Percentiles rank a stretch among this genome's conserved stretches.
Evolutionary conservation across 2,797 vertebrate genomes (phyloP).

Genomic region (Enteromius treurensis): DNA sequence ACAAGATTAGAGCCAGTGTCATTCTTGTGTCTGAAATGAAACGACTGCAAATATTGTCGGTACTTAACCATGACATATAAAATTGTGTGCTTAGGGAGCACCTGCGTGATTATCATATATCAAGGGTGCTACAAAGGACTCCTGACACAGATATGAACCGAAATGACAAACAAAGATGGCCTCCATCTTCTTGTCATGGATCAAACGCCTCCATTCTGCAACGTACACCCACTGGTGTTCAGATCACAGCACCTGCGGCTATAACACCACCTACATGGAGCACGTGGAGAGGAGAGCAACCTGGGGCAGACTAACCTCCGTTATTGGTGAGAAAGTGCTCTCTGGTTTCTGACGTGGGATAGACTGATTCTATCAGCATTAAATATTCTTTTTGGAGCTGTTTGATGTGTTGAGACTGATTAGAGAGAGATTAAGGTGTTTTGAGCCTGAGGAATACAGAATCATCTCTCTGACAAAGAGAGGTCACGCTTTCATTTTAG

Average conservation of each 20-base stretch:
- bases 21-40: not conserved
- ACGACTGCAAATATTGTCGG: not conserved
- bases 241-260: slow-evolving; percentile 18
- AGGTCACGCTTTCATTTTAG: not conserved
- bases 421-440: not conserved
- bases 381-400: slow-evolving; percentile 3
- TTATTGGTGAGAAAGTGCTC: not conserved
- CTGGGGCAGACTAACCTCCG: not conserved
- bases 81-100: not conserved
- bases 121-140: slow-evolving; percentile 8
- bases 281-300: not conserved
- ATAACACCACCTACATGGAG: slow-evolving; percentile 13
- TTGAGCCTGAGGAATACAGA: not conserved
- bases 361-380: slow-evolving; percentile 8
- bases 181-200: slow-evolving; percentile 37
- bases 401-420: not conserved
- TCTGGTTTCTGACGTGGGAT: not conserved
- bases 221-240: slow-evolving; percentile 21
- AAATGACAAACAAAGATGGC: slow-evolving; percentile 25
- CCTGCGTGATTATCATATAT: slow-evolving; percentile 17
- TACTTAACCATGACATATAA: slow-evolving; percentile 12
- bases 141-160: slow-evolving; percentile 11
- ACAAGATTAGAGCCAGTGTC: slow-evolving; percentile 23
- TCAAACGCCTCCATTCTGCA: slow-evolving; percentile 25
- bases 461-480: not conserved